Evolutionary conservation across 2,797 vertebrate species (phyloP).

Genomic region (Poecilia velifera): DNA sequence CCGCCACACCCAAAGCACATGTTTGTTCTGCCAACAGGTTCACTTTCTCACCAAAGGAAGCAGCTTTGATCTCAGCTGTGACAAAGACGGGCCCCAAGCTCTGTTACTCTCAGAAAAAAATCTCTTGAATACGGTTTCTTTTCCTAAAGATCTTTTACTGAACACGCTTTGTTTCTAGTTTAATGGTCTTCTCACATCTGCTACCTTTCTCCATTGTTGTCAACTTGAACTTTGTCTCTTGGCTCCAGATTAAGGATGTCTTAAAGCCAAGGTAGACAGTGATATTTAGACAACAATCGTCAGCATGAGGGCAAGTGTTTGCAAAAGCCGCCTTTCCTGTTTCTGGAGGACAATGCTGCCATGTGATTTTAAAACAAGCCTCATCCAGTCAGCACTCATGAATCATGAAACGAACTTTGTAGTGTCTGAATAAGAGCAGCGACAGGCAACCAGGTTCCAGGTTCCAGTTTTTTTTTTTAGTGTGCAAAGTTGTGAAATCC

Average conservation of each 20-base stretch:
- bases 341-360: conserved; percentile 7
- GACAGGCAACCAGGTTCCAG: not conserved
- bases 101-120: not conserved
- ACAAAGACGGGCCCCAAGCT: not conserved
- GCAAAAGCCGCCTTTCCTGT: conserved; percentile 11
- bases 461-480: not conserved
- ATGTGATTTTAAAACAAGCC: not conserved
- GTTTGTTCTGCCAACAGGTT: conserved; percentile 33
- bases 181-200: not conserved
- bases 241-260: not conserved
- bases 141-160: not conserved
- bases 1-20: conserved; percentile 51
- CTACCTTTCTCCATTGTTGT: not conserved
- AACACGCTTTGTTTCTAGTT: not conserved
- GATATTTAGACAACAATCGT: conserved; percentile 2
- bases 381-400: not conserved
- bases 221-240: not conserved
- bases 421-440: conserved; percentile 1
- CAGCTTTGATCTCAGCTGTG: not conserved
- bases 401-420: not conserved
- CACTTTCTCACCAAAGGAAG: conserved; percentile 15
- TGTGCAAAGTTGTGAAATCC: conserved; percentile 2
- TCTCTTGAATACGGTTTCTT: not conserved
- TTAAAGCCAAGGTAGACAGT: not conserved
- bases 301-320: not conserved